These are phyloP conservation scores for Aspidapion aeneum DNA, from an alignment of 2,888 invertebrate genomes.

Conservation along the genomic window DNA sequence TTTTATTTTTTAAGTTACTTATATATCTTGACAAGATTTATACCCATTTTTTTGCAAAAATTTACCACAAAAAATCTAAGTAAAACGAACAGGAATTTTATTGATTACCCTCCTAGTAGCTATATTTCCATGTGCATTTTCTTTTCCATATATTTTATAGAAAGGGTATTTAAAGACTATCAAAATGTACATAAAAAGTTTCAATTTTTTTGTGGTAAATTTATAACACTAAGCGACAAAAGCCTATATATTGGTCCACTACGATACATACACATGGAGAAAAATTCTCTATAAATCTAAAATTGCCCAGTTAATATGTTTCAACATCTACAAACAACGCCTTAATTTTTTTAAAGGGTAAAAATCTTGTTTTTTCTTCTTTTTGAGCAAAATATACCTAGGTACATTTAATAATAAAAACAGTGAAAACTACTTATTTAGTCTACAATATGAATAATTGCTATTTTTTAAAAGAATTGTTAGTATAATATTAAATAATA, in stretches of 20 bases:
- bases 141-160: neutral
- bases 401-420: no score
- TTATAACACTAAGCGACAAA: neutral
- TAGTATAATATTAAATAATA: no score
- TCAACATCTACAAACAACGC: conserved; percentile 35
- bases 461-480: no score
- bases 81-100: no score
- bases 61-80: neutral
- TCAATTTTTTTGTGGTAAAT: no score
- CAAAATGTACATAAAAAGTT: neutral
- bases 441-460: no score
- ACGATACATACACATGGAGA: neutral
- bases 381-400: no score
- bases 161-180: neutral
- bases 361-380: no score
- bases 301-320: no score
- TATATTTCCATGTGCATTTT: neutral
- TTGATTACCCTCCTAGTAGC: no score
- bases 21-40: neutral
- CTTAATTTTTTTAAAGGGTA: conserved; percentile 23
- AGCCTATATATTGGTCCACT: neutral
- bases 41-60: neutral
- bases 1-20: neutral
- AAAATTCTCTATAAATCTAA: no score
- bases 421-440: no score